Percentiles rank a stretch among this genome's conserved stretches.
Conservation (phyloP, 2,888 invertebrate species). For the Caradrina kadenii region DNA sequence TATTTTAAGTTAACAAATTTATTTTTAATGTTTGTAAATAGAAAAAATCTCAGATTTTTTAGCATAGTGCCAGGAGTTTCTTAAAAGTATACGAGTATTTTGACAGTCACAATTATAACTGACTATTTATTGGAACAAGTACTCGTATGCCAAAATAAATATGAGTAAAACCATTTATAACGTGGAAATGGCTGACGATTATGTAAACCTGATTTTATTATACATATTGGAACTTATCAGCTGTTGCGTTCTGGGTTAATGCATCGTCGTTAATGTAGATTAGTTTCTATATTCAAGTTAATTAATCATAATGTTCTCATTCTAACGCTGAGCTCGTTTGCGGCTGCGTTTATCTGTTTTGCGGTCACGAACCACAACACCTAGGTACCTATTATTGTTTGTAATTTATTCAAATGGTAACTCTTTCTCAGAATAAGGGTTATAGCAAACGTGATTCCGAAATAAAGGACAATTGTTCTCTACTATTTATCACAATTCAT, state of each 20-base stretch:
- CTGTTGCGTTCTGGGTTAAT: slow-evolving; percentile 49
- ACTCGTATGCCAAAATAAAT: slow-evolving; percentile 21
- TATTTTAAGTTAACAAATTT: slow-evolving; percentile 37
- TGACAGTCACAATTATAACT: slow-evolving; percentile 20
- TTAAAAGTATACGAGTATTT: slow-evolving; percentile 23
- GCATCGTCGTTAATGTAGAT: slow-evolving; percentile 40
- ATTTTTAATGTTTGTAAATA: slow-evolving; percentile 34
- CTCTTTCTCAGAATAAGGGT: slow-evolving; percentile 70
- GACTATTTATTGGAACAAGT: slow-evolving; percentile 27
- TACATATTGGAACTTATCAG: slow-evolving; percentile 47
- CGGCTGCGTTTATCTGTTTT: slow-evolving; percentile 61
- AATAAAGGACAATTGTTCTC: slow-evolving; percentile 78
- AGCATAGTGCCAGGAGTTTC: too few species aligned
- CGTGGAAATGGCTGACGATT: slow-evolving; percentile 35
- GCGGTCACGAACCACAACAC: slow-evolving; percentile 67
- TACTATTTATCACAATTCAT: slow-evolving; percentile 75
- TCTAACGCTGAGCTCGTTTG: slow-evolving; percentile 51
- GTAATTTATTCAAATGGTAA: slow-evolving; percentile 61
- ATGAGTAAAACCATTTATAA: slow-evolving; percentile 3
- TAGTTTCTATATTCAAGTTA: slow-evolving; percentile 53
- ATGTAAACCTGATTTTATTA: slow-evolving; percentile 38
- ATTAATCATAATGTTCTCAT: slow-evolving; percentile 59
- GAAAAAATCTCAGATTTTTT: too few species aligned
- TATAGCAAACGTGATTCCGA: slow-evolving; percentile 74
- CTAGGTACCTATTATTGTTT: slow-evolving; percentile 50